Evolutionary conservation across 2,113 vertebrate genomes (phyloP).

Genomic region (Epinephelus moara): DNA sequence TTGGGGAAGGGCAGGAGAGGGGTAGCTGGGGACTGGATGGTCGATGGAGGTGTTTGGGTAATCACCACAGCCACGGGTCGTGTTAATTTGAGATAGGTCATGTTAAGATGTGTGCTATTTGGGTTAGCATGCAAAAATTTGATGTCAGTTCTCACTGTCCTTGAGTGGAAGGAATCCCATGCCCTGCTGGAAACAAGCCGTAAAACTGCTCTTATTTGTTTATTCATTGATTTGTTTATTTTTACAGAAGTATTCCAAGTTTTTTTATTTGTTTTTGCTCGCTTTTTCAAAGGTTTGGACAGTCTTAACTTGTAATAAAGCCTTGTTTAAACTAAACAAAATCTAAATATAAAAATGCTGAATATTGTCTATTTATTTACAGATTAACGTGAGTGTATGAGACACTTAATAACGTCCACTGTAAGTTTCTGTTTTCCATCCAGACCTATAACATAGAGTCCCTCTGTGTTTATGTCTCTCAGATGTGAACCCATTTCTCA

Average conservation of each 20-base stretch:
- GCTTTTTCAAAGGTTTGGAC: background rate
- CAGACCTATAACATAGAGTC: conserved; percentile 12
- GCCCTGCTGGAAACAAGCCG: background rate
- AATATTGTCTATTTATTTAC: conserved; percentile 40
- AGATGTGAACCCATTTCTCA: conserved; percentile 53
- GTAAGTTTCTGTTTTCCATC: background rate
- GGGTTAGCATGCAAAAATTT: conserved; percentile 20
- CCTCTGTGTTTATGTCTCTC: conserved; percentile 50
- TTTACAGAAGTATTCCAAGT: background rate
- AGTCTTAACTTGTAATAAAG: background rate
- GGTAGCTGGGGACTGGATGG: conserved; percentile 23
- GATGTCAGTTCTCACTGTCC: conserved; percentile 10
- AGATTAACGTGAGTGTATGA: background rate
- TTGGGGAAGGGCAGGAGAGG: conserved; percentile 32
- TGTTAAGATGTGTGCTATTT: conserved; percentile 32
- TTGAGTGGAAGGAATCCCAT: conserved; percentile 15
- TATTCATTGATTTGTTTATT: conserved; percentile 30
- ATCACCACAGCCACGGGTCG: background rate
- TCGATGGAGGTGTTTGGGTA: conserved; percentile 55
- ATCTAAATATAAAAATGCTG: conserved; percentile 3
- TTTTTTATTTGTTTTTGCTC: background rate
- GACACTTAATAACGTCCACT: background rate
- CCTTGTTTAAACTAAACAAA: background rate
- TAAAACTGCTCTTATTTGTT: background rate
- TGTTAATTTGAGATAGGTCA: conserved; percentile 31